A percentile compares a stretch with the other conserved stretches of the same genome.
Conservation (phyloP, 1,140 invertebrate species). For the Dufourea novaeangliae region DNA sequence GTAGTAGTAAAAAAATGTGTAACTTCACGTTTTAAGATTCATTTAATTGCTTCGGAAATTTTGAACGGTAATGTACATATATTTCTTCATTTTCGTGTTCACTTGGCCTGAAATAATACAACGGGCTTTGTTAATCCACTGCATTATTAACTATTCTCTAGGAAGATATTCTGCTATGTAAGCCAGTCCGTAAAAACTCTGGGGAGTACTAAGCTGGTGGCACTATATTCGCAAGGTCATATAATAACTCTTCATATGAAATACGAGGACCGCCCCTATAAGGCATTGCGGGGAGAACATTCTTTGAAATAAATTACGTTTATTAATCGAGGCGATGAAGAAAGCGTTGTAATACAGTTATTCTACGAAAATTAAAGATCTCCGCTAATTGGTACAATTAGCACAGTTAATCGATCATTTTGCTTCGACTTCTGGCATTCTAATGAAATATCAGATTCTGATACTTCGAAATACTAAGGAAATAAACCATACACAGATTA, state of each 20-base stretch:
- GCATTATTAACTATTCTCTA: conserved; percentile 13
- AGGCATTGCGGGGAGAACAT: not conserved
- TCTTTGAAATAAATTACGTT: not conserved
- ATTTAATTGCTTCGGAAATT: no score
- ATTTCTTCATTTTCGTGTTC: not conserved
- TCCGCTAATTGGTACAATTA: not conserved
- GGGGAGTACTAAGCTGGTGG: conserved; percentile 17
- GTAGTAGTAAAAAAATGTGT: no score
- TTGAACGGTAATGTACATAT: no score
- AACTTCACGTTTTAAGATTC: no score
- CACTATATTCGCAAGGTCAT: not conserved
- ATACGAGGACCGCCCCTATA: conserved; percentile 8
- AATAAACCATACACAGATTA: not conserved
- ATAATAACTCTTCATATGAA: conserved; percentile 19
- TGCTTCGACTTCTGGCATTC: no score
- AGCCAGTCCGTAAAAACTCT: conserved; percentile 18
- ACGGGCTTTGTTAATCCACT: conserved; percentile 10
- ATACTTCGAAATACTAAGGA: no score
- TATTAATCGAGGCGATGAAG: not conserved
- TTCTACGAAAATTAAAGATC: not conserved
- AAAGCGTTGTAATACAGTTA: not conserved
- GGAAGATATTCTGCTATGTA: conserved; percentile 11
- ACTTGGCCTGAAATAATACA: not conserved
- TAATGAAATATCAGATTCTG: no score
- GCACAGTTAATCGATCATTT: no score